These are phyloP conservation scores for Neotragus moschatus DNA, from an alignment of 2,113 vertebrate species.

Conservation along the genomic window DNA sequence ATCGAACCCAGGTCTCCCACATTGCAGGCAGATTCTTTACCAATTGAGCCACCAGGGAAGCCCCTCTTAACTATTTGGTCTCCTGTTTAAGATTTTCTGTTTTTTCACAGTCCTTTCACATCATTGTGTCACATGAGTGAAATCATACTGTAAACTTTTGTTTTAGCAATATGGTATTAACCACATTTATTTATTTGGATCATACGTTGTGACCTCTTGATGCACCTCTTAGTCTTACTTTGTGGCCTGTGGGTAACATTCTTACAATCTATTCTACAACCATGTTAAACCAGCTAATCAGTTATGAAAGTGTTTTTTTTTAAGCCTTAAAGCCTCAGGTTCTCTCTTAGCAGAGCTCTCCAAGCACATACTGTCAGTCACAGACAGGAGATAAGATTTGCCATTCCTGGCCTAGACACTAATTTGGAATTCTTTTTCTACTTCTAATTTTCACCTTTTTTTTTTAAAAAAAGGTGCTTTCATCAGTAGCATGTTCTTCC, in stretches of 20 bases:
- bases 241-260: background rate
- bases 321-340: background rate
- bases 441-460: background rate
- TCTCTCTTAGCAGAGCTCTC: background rate
- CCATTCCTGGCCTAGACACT: background rate
- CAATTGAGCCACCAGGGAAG: background rate
- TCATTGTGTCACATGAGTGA: background rate
- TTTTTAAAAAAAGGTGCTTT: background rate
- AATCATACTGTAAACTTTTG: background rate
- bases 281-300: background rate
- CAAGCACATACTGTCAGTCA: background rate
- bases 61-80: background rate
- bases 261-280: background rate
- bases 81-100: conserved; percentile 7
- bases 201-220: background rate
- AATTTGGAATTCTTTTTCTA: conserved; percentile 2
- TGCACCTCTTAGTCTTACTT: background rate
- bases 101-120: background rate
- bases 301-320: background rate
- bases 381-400: background rate
- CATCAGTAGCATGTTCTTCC: background rate
- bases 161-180: background rate
- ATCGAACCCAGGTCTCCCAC: background rate
- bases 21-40: background rate
- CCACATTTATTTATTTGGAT: background rate